A percentile compares a stretch with the other conserved stretches of the same genome.
These are phyloP conservation scores for Tetranychus truncatus DNA, from an alignment of 2,888 invertebrate species.

Conservation along the genomic window DNA sequence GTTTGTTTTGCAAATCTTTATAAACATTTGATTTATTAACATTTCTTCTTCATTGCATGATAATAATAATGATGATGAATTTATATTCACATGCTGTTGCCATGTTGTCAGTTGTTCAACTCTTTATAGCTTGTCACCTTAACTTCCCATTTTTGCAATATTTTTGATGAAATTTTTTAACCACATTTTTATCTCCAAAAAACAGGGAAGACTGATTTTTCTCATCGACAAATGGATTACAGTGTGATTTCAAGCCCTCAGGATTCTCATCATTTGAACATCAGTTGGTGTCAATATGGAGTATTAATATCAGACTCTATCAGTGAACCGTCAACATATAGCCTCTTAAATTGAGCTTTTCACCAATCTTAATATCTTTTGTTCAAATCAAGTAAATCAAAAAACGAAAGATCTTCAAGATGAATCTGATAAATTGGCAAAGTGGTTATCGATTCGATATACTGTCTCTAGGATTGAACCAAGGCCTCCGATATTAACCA, in stretches of 20 bases:
- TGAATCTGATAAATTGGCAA: too few relatives aligned
- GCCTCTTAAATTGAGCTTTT: too few relatives aligned
- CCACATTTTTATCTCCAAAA: background rate
- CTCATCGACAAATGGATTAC: background rate
- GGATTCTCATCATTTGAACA: background rate
- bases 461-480: too few relatives aligned
- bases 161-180: background rate
- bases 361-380: too few relatives aligned
- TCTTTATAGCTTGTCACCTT: too few relatives aligned
- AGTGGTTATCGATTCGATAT: too few relatives aligned
- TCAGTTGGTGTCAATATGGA: background rate
- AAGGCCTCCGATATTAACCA: too few relatives aligned
- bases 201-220: background rate
- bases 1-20: background rate
- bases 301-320: too few relatives aligned
- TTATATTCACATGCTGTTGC: background rate
- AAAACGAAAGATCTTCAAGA: too few relatives aligned
- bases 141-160: background rate
- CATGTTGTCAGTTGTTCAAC: background rate
- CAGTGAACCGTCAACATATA: too few relatives aligned
- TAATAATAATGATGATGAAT: background rate
- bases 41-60: background rate
- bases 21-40: background rate
- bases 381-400: too few relatives aligned
- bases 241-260: background rate